A percentile compares a stretch with the other conserved stretches of the same genome.
Evolutionary conservation across 2,888 invertebrate species (phyloP).

Genomic region (Pharmacophagus antenor): DNA sequence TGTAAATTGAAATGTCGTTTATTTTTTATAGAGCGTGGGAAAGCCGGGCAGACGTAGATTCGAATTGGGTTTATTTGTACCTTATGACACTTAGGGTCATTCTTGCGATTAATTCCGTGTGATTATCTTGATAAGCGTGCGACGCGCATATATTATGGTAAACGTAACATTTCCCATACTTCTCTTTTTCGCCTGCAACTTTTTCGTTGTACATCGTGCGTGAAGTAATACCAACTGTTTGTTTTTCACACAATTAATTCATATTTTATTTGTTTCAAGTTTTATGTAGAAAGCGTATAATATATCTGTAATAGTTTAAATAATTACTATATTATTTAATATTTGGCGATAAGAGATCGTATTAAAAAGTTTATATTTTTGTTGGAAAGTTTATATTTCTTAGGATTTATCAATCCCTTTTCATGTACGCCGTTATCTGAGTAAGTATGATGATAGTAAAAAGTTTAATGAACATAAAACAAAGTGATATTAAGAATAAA

Average conservation of each 20-base stretch:
- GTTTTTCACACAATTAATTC: conserved; percentile 20
- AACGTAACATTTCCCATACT: conserved; percentile 69
- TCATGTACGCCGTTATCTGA: conserved; percentile 24
- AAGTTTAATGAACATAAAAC: conserved; percentile 28
- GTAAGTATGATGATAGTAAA: conserved; percentile 22
- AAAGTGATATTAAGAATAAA: conserved; percentile 10
- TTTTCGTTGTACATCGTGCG: conserved; percentile 21
- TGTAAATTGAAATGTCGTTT: conserved; percentile 7
- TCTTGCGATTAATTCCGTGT: conserved; percentile 75
- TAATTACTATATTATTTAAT: not conserved
- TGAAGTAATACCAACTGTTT: conserved; percentile 23
- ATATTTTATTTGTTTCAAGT: not conserved
- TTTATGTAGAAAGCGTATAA: too few relatives aligned
- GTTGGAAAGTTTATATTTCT: conserved; percentile 25
- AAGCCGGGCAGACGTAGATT: conserved; percentile 39
- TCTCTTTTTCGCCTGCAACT: conserved; percentile 36
- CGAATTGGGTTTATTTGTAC: conserved; percentile 36
- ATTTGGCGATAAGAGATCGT: conserved; percentile 20
- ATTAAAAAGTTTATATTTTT: too few relatives aligned
- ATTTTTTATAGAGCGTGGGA: conserved; percentile 58
- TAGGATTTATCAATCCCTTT: not conserved
- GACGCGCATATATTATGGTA: conserved; percentile 67
- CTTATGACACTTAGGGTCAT: conserved; percentile 64
- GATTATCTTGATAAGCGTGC: conserved; percentile 69
- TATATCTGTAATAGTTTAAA: not conserved